These are phyloP conservation scores for Myotis findleyi DNA, from an alignment of 2,797 vertebrate species.

Conservation along the genomic window DNA sequence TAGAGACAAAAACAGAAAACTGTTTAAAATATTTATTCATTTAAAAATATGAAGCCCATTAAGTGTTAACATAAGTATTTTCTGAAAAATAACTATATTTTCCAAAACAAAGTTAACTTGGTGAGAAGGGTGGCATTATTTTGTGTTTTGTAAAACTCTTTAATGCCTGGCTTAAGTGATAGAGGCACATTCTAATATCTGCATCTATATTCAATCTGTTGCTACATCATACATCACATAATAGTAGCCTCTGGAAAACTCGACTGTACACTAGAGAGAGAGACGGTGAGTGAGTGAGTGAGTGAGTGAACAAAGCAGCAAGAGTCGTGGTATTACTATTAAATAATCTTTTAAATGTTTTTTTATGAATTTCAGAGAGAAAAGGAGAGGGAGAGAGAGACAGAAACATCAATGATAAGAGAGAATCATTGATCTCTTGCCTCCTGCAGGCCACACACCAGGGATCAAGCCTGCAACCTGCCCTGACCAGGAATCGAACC, in stretches of 20 bases:
- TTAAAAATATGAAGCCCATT: neutral
- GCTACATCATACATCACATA: neutral
- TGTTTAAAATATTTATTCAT: constrained; percentile 11
- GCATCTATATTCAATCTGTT: neutral
- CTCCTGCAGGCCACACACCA: too few species aligned
- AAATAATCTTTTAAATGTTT: neutral
- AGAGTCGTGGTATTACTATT: neutral
- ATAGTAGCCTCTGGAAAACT: neutral
- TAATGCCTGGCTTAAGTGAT: constrained; percentile 27
- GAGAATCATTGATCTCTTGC: too few species aligned
- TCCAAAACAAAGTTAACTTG: constrained; percentile 31
- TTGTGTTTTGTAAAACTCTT: constrained; percentile 37
- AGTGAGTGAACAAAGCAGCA: neutral
- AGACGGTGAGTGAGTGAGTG: neutral
- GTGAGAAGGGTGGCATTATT: neutral
- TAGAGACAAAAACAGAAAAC: constrained; percentile 42
- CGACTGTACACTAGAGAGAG: neutral
- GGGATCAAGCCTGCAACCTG: too few species aligned
- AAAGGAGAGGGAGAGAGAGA: too few species aligned
- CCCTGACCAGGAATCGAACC: too few species aligned
- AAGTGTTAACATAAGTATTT: neutral
- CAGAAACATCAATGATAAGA: too few species aligned
- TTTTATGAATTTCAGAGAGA: too few species aligned
- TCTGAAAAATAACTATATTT: neutral
- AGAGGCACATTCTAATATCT: neutral